A percentile compares a stretch with the other conserved stretches of the same genome.
phyloP scores from a whole-genome alignment of 2,113 vertebrate genomes.

The Dryoscopus gambensis region DNA sequence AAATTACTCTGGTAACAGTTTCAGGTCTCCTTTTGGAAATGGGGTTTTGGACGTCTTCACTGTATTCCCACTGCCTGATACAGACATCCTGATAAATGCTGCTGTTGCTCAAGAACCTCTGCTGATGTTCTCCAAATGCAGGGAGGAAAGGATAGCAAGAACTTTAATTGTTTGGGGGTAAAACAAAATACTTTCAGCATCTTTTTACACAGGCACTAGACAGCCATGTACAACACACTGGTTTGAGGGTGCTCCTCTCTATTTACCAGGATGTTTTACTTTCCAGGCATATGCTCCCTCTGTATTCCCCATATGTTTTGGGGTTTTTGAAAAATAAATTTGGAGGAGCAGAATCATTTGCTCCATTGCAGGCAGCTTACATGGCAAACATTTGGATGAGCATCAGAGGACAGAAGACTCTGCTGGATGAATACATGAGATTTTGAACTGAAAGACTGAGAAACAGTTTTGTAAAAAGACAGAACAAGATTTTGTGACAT shows the following conservation, averaged over 20 bases:
- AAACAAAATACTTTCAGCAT: background rate
- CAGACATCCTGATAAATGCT: rapidly evolving
- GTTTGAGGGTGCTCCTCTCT: background rate
- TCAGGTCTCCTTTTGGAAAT: background rate
- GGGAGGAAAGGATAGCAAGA: background rate
- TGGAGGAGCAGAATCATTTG: background rate
- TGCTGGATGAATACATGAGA: background rate
- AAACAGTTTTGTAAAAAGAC: background rate
- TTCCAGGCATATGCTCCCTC: conserved; percentile 51
- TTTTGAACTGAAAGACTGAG: background rate
- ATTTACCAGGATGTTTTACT: conserved; percentile 46
- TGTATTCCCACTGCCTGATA: background rate
- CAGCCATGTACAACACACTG: background rate
- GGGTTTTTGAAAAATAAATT: background rate
- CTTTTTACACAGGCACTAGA: background rate
- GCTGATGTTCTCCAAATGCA: background rate
- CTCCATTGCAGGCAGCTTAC: background rate
- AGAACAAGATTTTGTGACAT: background rate
- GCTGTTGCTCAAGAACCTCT: background rate
- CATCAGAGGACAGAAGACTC: background rate
- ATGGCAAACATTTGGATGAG: background rate
- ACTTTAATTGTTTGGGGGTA: background rate
- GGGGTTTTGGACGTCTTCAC: background rate
- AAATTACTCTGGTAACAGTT: background rate
- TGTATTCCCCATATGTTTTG: conserved; percentile 55